phyloP scores from a whole-genome alignment of 2,888 invertebrate species.

The Meganola albula region DNA sequence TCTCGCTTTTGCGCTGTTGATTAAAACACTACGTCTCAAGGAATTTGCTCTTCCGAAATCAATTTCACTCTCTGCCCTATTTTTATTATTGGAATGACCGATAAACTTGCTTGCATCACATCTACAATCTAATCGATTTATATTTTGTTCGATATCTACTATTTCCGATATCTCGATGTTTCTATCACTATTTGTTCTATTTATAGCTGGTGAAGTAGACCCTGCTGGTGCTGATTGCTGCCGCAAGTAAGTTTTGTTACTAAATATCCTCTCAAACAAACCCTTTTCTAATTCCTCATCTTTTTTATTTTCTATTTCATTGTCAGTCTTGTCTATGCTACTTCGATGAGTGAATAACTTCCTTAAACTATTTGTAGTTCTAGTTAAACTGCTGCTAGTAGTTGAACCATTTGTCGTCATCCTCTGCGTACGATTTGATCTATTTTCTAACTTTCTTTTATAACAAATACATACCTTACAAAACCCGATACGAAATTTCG shows the following conservation, averaged over 20 bases:
- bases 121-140: constrained; percentile 22
- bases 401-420: constrained; percentile 80
- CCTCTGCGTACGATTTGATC: constrained; percentile 59
- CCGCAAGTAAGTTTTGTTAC: constrained; percentile 52
- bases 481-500: constrained; percentile 91
- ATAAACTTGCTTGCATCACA: constrained; percentile 41
- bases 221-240: constrained; percentile 67
- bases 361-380: constrained; percentile 77
- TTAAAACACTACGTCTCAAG: constrained; percentile 68
- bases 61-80: constrained; percentile 45
- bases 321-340: constrained; percentile 60
- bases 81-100: constrained; percentile 59
- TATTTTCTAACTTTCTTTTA: constrained; percentile 56
- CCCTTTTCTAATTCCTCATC: constrained; percentile 36
- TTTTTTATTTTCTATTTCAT: constrained; percentile 50
- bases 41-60: constrained; percentile 54
- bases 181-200: constrained; percentile 61
- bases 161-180: constrained; percentile 47
- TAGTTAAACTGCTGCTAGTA: constrained; percentile 78
- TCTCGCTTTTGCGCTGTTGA: constrained; percentile 66
- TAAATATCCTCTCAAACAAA: constrained; percentile 57
- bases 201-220: constrained; percentile 47
- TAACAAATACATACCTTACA: constrained; percentile 81
- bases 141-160: constrained; percentile 35
- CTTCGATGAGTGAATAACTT: constrained; percentile 68